Percentiles rank a stretch among this genome's conserved stretches.
Conservation (phyloP, 35 echinoderm and acorn worm genomes). For the Anneissia japonica region DNA sequence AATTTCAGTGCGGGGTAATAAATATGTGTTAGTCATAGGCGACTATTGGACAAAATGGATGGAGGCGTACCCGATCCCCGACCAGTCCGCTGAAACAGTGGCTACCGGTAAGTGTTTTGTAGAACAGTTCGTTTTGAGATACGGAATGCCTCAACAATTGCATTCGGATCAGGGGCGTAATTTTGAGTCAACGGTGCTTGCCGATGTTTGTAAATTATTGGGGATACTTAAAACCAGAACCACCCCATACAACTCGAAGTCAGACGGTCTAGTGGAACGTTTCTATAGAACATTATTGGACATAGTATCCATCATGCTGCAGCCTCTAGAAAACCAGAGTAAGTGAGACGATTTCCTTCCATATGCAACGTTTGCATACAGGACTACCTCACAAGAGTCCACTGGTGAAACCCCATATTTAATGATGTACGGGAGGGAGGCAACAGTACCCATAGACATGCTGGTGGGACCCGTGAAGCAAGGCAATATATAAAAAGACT, state of each 20-base stretch:
- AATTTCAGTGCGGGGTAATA: background rate
- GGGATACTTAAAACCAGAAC: conserved; percentile 40
- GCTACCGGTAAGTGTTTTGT: conserved; percentile 34
- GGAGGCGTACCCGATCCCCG: background rate
- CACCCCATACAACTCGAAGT: conserved; percentile 36
- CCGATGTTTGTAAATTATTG: conserved; percentile 30
- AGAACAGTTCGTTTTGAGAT: conserved; percentile 36
- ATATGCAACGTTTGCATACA: background rate
- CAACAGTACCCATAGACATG: conserved; percentile 28
- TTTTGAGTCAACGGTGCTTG: conserved; percentile 30
- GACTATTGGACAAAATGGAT: background rate
- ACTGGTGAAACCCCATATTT: background rate
- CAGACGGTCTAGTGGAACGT: conserved; percentile 54
- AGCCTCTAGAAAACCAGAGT: too few species aligned
- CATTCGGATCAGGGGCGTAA: conserved; percentile 50
- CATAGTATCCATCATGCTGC: background rate
- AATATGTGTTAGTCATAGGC: background rate
- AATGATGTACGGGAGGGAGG: conserved; percentile 10
- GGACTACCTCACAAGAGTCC: background rate
- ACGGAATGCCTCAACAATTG: conserved; percentile 31
- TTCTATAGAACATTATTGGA: conserved; percentile 20
- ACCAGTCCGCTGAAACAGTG: conserved; percentile 32
- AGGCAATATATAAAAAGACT: background rate
- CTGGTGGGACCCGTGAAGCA: background rate
- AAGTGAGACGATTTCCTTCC: background rate